Percentiles rank a stretch among this genome's conserved stretches.
These are phyloP conservation scores for Notoglanidium macrostoma DNA, from an alignment of 2,797 vertebrate species.

Conservation along the genomic window DNA sequence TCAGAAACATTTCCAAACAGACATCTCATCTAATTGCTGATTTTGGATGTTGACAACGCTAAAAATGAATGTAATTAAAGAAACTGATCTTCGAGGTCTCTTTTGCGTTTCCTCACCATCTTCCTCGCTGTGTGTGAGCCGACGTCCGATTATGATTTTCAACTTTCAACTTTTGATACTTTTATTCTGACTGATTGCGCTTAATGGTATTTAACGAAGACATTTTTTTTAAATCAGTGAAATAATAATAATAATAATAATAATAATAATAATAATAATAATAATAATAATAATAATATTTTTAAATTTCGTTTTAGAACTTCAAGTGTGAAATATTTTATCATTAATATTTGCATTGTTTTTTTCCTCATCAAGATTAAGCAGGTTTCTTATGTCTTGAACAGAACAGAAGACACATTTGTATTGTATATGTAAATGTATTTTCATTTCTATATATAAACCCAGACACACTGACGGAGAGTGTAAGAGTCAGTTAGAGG, in stretches of 20 bases:
- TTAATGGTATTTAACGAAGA: background rate
- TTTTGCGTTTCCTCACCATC: background rate
- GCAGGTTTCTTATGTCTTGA: background rate
- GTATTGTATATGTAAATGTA: background rate
- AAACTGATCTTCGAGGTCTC: background rate
- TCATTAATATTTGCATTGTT: background rate
- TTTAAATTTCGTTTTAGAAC: too few relatives aligned
- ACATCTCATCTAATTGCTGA: background rate
- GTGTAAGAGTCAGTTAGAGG: slow-evolving; percentile 2
- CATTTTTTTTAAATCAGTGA: too few relatives aligned
- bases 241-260: background rate
- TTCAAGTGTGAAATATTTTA: background rate
- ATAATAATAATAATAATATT: background rate
- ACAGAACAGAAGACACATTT: background rate
- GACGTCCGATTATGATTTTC: background rate
- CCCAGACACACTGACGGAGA: background rate
- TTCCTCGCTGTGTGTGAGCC: background rate
- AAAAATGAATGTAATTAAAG: background rate
- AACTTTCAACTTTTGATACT: background rate
- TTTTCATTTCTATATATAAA: background rate
- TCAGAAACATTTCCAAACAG: background rate
- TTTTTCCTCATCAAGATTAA: background rate
- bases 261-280: background rate
- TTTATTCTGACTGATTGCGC: background rate
- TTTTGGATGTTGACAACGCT: background rate